Conservation (phyloP, 1,140 invertebrate species). For the Drosophila sturtevanti region DNA sequence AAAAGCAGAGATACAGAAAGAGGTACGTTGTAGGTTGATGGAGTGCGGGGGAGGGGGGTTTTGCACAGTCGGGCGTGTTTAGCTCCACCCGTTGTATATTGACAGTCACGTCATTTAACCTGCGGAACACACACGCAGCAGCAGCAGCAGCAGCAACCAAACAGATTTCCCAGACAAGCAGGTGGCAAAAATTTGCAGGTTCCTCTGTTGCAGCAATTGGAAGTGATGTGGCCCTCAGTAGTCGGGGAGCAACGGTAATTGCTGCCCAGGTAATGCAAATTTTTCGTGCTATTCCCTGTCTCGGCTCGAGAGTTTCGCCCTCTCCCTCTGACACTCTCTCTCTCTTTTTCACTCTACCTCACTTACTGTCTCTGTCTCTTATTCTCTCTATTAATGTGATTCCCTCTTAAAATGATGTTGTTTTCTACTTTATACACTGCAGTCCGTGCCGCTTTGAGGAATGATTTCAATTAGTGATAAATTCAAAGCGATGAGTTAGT, state of each 20-base stretch:
- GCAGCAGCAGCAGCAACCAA: conserved; percentile 5
- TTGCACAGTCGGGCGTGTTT: conserved; percentile 1
- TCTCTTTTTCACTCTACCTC: conserved; percentile 14
- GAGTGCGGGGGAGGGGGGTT: conserved; percentile 5
- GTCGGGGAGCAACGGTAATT: conserved; percentile 68
- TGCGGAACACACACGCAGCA: conserved; percentile 75
- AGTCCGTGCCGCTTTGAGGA: conserved; percentile 1
- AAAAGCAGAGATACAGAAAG: conserved; percentile 41
- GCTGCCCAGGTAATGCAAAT: conserved; percentile 69
- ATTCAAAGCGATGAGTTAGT: background rate
- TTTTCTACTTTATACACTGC: conserved; percentile 27
- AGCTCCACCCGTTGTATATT: conserved; percentile 24
- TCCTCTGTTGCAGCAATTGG: conserved; percentile 31
- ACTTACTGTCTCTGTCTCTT: background rate
- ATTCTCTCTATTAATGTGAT: background rate
- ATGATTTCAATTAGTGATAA: conserved; percentile 72
- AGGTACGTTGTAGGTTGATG: too few species aligned
- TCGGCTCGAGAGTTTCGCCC: conserved; percentile 30
- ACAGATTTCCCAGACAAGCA: conserved; percentile 74
- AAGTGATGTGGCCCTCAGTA: conserved; percentile 61
- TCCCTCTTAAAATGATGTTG: conserved; percentile 60
- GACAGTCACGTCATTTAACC: conserved; percentile 77
- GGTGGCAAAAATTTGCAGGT: conserved; percentile 68
- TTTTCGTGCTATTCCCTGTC: conserved; percentile 48
- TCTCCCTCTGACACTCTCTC: background rate